Evolutionary conservation across 2,888 invertebrate genomes (phyloP), one percentile per base, ranked within the genome.

Genomic region (Polymixis lichenea): DNA sequence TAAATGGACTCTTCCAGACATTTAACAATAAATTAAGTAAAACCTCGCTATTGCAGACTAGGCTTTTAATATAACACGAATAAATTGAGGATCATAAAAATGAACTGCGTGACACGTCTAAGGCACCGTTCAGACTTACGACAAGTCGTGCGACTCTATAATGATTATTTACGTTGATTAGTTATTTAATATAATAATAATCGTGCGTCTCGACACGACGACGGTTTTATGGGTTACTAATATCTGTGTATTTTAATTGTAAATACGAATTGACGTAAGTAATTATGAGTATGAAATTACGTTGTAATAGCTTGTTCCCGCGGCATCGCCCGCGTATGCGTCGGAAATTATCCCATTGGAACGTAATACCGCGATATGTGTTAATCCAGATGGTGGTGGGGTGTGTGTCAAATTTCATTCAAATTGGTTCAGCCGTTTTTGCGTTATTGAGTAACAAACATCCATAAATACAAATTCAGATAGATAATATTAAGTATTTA

Each of bases 31-130:
- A 61, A 70, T 53, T 28, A 69, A 46, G 53, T 32, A 22, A 19
- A 75, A 66, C 67, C 8, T 77, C 53, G 58, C 60, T 64, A 58
- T 71, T 28, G 60, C 67, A 77, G 78, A 56, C 78, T 25, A 62
- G 71, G 62, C 62, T 66, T 81, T 72, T 74, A 78, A 74, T 78
- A 56, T 70, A 61, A 65, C 78, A 80, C 78, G 76, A 78, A 77
- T 76, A 75, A 55, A 81, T 77, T 85, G 76, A 83, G 70, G 70
- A 78, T 72, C 75, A 69, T 88, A 87, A 87, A 86, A 87, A 76
- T 70, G 25, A 72, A 56, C 77, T 80, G 84, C 87, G 83, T 87
- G 88, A 75, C 82, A 64, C 32, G 55, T 43, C 76, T 72, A 65
- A 82, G 78, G 80, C 51, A 17, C 13, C 58, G 58, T 5, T 3